Evolutionary conservation across 2,113 vertebrate species (phyloP).

Genomic region (Syrmaticus mikado): DNA sequence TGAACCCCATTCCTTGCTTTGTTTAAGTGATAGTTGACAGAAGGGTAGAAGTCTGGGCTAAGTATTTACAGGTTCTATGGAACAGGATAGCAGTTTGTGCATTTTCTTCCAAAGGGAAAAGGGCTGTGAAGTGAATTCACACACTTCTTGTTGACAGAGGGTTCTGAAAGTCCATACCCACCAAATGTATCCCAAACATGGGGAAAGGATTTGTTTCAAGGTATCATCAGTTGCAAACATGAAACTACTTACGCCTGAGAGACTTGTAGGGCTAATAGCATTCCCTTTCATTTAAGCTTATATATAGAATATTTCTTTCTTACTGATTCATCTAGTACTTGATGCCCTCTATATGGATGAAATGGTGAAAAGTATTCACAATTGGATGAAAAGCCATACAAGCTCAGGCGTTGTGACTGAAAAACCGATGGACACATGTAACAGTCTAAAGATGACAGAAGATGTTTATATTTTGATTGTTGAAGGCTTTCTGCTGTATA

Average conservation of each 20-base stretch:
- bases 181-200: fast-evolving
- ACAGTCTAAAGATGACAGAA: not conserved
- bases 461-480: slow-evolving; percentile 85
- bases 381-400: slow-evolving; percentile 77
- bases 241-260: not conserved
- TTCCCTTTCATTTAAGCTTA: not conserved
- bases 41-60: not conserved
- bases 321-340: slow-evolving; percentile 77
- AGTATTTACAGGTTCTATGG: not conserved
- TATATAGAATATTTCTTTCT: not conserved
- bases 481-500: slow-evolving; percentile 95
- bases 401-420: slow-evolving; percentile 26
- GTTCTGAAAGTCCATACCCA: not conserved
- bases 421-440: not conserved
- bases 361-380: slow-evolving; percentile 83
- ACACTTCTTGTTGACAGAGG: not conserved
- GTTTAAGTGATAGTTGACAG: not conserved
- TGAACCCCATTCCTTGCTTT: fast-evolving
- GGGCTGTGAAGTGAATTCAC: not conserved
- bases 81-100: not conserved
- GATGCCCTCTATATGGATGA: slow-evolving; percentile 91
- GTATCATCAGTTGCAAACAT: not conserved
- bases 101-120: not conserved
- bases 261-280: not conserved
- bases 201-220: not conserved